Base-by-base conservation (phyloP, 2,888 invertebrate genomes). In the Drosophila phalerata region DNA sequence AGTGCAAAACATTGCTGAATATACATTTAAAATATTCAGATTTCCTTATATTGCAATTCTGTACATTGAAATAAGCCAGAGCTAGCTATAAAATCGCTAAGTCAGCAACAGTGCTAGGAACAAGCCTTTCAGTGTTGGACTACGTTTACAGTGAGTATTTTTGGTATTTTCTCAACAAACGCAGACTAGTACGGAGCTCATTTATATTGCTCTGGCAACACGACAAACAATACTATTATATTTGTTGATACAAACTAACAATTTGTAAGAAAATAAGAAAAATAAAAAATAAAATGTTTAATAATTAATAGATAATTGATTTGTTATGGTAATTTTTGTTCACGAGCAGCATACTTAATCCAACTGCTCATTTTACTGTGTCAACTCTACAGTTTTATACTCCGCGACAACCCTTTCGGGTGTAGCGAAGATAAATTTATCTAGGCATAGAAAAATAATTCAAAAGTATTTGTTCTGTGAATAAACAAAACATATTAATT, bases 361-460 rank as follows among this genome's bases (percentile, higher is more conserved):
- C 15, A 38, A 9, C 17, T 34, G 10, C 17, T 52, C 9, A 30
- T 9, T 34, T 17, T 40, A 47, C 47, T 15, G 6, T 9, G 56
- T 38, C 51, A 60, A 57, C 57, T n/a, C 69, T 58, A 34, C 55
- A 76, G 61, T 69, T 62, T 69, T 19, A 48, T 37, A 76, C 80
- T 62, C 76, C 70, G 80, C 62, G 76, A 53, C 80, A 79, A 61
- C 77, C 77, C 80, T 70, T 38, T 70, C 30, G 77, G 77, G 80
- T 77, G 70, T 63, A 77, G 80, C 77, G 77, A 57, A 48, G 66
- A n/a, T n/a, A n/a, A 80, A 66, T 63, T 66, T 63, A 65, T 64
- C 51, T 63, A 45, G 57, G 57, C 52, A 17, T 19, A 57, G 48
- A 47, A 63, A 76, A 63, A 19, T 60, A 76, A 66, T 63, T 76